phyloP scores from a whole-genome alignment of 2,113 vertebrate species.

The Tetraodon nigroviridis region DNA sequence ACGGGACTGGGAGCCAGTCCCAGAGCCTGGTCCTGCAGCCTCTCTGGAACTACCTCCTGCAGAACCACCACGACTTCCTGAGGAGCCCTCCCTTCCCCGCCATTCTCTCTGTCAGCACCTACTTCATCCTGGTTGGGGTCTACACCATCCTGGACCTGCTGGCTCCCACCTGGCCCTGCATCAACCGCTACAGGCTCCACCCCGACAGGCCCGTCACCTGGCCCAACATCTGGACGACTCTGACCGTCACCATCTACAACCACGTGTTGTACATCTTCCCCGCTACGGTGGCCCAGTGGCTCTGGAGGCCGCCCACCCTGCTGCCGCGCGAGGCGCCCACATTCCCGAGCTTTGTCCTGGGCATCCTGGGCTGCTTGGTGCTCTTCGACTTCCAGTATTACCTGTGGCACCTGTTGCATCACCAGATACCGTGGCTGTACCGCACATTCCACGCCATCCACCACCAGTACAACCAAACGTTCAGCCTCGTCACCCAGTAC shows the following conservation, averaged over 20 bases:
- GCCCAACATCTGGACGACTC: constrained; percentile 67
- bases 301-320: constrained; percentile 74
- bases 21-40: constrained; percentile 69
- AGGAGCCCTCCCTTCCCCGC: constrained; percentile 77
- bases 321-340: constrained; percentile 70
- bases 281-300: constrained; percentile 74
- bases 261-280: constrained; percentile 78
- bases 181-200: constrained; percentile 74
- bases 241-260: constrained; percentile 74
- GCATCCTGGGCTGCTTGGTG: constrained; percentile 75
- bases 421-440: constrained; percentile 76
- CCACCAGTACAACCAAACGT: constrained; percentile 76
- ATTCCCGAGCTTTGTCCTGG: constrained; percentile 69
- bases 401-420: constrained; percentile 78
- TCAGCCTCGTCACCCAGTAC: constrained; percentile 78
- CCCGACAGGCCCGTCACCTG: constrained; percentile 65
- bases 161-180: constrained; percentile 69
- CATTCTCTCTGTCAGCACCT: constrained; percentile 71
- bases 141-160: constrained; percentile 76
- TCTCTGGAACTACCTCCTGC: constrained; percentile 73
- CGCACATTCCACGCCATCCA: constrained; percentile 78
- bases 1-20: constrained; percentile 55
- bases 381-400: constrained; percentile 82
- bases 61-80: constrained; percentile 69
- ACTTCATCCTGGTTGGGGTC: constrained; percentile 68